phyloP scores from a whole-genome alignment of 1,140 invertebrate species.

The Galendromus occidentalis region DNA sequence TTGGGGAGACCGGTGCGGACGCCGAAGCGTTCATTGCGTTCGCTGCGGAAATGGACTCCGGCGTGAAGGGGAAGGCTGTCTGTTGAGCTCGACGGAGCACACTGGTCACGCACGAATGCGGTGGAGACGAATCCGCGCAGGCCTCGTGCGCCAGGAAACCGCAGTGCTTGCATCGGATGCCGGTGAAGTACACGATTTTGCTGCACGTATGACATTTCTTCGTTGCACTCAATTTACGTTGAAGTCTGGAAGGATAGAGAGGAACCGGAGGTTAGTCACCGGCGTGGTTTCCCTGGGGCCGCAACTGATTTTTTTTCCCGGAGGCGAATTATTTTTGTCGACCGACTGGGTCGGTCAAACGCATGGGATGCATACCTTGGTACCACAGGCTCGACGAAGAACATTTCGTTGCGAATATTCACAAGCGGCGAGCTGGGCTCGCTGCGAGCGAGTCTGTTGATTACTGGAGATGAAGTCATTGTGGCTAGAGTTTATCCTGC shows the following conservation, averaged over 20 bases:
- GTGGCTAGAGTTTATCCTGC: too few relatives aligned
- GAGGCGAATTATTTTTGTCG: too few relatives aligned
- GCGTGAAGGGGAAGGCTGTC: slow-evolving; percentile 9
- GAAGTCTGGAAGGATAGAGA: not conserved
- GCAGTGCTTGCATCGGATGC: slow-evolving; percentile 16
- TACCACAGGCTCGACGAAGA: not conserved
- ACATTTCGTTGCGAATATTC: slow-evolving; percentile 2
- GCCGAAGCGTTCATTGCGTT: not conserved
- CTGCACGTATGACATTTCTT: slow-evolving; percentile 15
- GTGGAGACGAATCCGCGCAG: not conserved
- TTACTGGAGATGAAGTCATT: too few relatives aligned
- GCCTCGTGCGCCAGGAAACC: slow-evolving; percentile 12
- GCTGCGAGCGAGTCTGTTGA: not conserved
- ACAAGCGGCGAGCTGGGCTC: slow-evolving; percentile 7
- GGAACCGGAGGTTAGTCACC: not conserved
- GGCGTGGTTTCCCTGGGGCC: too few relatives aligned
- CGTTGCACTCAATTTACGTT: not conserved
- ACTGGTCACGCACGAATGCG: not conserved
- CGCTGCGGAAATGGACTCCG: not conserved
- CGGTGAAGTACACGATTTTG: slow-evolving; percentile 18
- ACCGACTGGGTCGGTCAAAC: too few relatives aligned
- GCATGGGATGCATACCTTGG: not conserved
- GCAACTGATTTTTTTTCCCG: too few relatives aligned
- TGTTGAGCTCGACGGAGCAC: not conserved
- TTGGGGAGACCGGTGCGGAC: not conserved